Evolutionary conservation across 2,888 invertebrate genomes (phyloP), one percentile per base, ranked within the genome.

Genomic region (Tachina fera): DNA sequence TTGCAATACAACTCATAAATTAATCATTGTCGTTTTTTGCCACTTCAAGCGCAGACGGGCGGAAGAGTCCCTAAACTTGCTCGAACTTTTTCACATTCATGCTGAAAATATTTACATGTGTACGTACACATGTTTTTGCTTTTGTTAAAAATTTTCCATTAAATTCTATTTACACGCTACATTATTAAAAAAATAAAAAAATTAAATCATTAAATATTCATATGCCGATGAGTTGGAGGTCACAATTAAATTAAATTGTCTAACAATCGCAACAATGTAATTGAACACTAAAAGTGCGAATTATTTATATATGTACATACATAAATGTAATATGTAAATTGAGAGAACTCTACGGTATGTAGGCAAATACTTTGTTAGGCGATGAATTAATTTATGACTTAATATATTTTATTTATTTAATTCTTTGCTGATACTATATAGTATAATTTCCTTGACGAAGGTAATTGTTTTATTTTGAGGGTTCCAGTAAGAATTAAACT

Each of bases 231-330:
- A 76, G 60, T 13, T 67, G 9, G 56, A 74, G 81, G 81, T 82
- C 78, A 68, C 45, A 63, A 68, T 76, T 84, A 39, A 72, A 76
- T 84, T 84, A 68, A 61, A 78, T 72, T 67, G 58, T 72, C 49
- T 72, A 60, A 60, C 77, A 77, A 77, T 71, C 72, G 71, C 65
- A 47, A 78, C 77, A 78, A 78, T 71, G 77, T 47, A 61, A 53
- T 60, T 41, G 22, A 53, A 75, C 75, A 68, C 39, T 68, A 14
- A 9, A 81, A 63, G 31, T 61, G 81, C 53, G 19, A 49, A 74
- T 39, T 51, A 16, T 4, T 16, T 53, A 16, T 53, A 16, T 51
- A 16, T 4, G 5, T 53, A 16, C 19, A 16, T 19, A n/a, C 3
- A 9, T 43, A 11, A 49, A 39, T 49, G 5, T 74, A 56, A 39